A percentile compares a stretch with the other conserved stretches of the same genome.
These are phyloP conservation scores for Gracilinanus agilis DNA, from an alignment of 2,113 vertebrate species.

Conservation along the genomic window DNA sequence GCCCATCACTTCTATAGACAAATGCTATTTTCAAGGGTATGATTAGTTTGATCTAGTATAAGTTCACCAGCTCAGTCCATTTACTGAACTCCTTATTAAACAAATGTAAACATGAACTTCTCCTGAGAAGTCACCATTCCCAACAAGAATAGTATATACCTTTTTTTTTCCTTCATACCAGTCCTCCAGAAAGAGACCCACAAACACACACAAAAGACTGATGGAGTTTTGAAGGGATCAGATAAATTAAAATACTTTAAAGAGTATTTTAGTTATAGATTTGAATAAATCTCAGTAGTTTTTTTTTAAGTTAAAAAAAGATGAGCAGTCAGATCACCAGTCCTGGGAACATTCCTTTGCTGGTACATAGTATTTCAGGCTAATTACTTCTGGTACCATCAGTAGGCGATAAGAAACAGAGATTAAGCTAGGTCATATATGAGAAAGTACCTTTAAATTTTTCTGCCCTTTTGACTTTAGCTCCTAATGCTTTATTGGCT, in stretches of 20 bases:
- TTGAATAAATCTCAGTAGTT: background rate
- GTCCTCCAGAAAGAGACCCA: background rate
- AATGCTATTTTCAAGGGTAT: background rate
- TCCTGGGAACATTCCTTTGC: background rate
- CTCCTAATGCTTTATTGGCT: background rate
- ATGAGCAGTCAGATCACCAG: background rate
- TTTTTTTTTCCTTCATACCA: background rate
- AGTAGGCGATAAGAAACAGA: background rate
- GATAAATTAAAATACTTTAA: background rate
- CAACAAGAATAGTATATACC: background rate
- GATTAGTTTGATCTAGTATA: background rate
- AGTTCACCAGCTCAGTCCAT: background rate
- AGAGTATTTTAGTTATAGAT: background rate
- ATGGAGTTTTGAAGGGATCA: background rate
- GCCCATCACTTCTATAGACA: too few species aligned
- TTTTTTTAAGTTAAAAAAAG: background rate
- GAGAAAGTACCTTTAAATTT: background rate
- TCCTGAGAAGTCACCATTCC: background rate
- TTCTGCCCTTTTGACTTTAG: background rate
- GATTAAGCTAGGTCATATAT: background rate
- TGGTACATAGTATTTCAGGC: background rate
- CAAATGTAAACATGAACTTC: background rate
- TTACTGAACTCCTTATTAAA: background rate
- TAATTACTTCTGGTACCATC: background rate
- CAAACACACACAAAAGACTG: background rate